These are phyloP conservation scores for Nomada ferruginata DNA, from an alignment of 2,888 invertebrate genomes.

Conservation along the genomic window DNA sequence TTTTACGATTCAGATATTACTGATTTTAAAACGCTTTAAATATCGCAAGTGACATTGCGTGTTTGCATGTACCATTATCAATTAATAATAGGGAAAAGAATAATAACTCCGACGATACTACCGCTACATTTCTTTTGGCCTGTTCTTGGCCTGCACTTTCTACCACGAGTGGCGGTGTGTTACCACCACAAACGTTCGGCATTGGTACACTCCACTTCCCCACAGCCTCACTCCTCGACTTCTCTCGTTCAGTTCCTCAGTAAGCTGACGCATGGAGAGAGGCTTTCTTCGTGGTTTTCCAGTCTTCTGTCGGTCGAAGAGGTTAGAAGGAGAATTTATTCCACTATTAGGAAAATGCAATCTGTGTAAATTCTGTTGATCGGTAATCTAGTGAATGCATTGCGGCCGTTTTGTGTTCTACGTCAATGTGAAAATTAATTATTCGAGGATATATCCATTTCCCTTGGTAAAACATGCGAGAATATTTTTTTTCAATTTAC, in stretches of 20 bases:
- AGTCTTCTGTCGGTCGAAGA: constrained; percentile 45
- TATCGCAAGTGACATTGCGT: not conserved
- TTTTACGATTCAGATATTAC: not conserved
- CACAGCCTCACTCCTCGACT: constrained; percentile 35
- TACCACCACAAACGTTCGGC: constrained; percentile 46
- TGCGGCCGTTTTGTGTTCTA: constrained; percentile 13
- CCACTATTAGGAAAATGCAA: constrained; percentile 11
- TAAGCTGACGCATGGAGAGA: constrained; percentile 52
- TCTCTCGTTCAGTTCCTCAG: constrained; percentile 61
- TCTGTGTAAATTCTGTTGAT: not conserved
- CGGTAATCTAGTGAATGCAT: constrained; percentile 19
- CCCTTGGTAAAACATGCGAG: constrained; percentile 1
- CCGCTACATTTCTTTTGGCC: constrained; percentile 29
- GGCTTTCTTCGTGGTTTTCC: constrained; percentile 50
- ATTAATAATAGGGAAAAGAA: constrained; percentile 4
- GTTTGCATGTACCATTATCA: not conserved
- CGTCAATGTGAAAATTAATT: constrained; percentile 28
- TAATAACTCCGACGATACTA: constrained; percentile 12
- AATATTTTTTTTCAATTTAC: not conserved
- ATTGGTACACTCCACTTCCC: constrained; percentile 41
- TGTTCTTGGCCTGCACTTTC: constrained; percentile 52
- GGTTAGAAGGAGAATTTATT: constrained; percentile 58
- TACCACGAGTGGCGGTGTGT: constrained; percentile 47
- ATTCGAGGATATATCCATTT: constrained; percentile 8
- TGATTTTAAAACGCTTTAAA: not conserved